Conservation (phyloP, 2,888 invertebrate species). For the Pterobdella sp. region DNA sequence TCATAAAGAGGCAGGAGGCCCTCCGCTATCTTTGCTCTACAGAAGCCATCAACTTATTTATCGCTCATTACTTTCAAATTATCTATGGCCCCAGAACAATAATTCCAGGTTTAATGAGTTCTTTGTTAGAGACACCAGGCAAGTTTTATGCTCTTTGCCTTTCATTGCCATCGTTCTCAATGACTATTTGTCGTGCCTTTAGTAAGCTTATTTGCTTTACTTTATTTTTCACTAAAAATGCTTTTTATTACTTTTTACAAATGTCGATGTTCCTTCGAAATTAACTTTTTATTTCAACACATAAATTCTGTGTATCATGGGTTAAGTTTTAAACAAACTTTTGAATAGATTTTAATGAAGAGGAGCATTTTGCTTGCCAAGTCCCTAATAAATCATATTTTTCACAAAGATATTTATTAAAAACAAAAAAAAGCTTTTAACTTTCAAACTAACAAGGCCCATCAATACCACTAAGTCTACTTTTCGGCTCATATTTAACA, state of each 20-base stretch:
- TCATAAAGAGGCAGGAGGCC: background rate
- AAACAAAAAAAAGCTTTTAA: background rate
- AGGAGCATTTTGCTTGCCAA: too few relatives aligned
- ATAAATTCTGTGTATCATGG: too few relatives aligned
- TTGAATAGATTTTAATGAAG: too few relatives aligned
- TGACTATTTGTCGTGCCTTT: background rate
- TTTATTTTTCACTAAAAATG: too few relatives aligned
- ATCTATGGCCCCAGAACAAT: slow-evolving; percentile 21
- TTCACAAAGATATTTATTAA: background rate
- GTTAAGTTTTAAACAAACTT: too few relatives aligned
- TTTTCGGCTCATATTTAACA: background rate
- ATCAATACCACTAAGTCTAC: background rate
- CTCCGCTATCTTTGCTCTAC: slow-evolving; percentile 5
- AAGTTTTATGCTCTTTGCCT: background rate
- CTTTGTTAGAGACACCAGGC: background rate
- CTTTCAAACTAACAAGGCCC: background rate
- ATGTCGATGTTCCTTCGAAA: too few relatives aligned
- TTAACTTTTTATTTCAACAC: too few relatives aligned
- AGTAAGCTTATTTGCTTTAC: too few relatives aligned
- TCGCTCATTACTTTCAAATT: slow-evolving; percentile 18
- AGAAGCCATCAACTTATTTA: slow-evolving; percentile 16
- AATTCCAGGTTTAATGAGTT: slow-evolving; percentile 13
- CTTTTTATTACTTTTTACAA: too few relatives aligned
- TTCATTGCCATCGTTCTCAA: background rate
- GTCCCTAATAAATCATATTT: too few relatives aligned